A percentile compares a stretch with the other conserved stretches of the same genome.
phyloP scores from a whole-genome alignment of 2,888 invertebrate species.

The Notodonta ziczac region DNA sequence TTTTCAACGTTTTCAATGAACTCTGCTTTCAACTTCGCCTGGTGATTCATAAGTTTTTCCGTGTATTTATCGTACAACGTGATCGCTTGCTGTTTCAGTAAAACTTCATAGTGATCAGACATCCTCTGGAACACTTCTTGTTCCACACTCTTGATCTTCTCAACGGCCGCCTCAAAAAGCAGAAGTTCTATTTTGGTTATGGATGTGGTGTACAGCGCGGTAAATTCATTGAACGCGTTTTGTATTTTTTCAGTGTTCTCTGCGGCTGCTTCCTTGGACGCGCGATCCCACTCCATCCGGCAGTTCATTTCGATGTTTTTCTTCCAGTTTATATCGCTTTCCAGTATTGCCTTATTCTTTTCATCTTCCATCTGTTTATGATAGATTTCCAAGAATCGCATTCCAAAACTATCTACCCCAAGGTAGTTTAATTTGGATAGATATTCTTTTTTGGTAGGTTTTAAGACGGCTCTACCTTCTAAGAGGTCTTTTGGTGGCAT shows the following conservation, averaged over 20 bases:
- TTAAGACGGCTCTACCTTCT: slow-evolving; percentile 59
- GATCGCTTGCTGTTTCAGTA: slow-evolving; percentile 61
- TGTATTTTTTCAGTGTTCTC: slow-evolving; percentile 57
- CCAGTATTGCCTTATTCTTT: slow-evolving; percentile 44
- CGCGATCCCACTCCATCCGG: slow-evolving; percentile 46
- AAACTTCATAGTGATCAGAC: slow-evolving; percentile 49
- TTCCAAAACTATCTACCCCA: slow-evolving; percentile 59
- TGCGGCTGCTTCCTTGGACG: slow-evolving; percentile 40
- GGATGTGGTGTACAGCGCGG: slow-evolving; percentile 54
- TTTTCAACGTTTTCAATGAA: slow-evolving; percentile 57
- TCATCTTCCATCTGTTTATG: slow-evolving; percentile 50
- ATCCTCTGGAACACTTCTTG: slow-evolving; percentile 54
- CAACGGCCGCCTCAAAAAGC: slow-evolving; percentile 55
- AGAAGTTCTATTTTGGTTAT: slow-evolving; percentile 61
- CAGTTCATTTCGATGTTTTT: slow-evolving; percentile 42
- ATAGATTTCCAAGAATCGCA: slow-evolving; percentile 48
- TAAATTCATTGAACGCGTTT: slow-evolving; percentile 59
- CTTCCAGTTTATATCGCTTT: slow-evolving; percentile 63
- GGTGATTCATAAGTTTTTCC: slow-evolving; percentile 52
- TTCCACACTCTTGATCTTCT: slow-evolving; percentile 55
- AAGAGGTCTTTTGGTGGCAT: slow-evolving; percentile 65
- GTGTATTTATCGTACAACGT: slow-evolving; percentile 59
- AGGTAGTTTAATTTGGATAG: slow-evolving; percentile 56
- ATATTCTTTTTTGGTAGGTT: slow-evolving; percentile 58
- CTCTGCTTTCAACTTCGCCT: slow-evolving; percentile 50